phyloP scores from a whole-genome alignment of 2,113 vertebrate genomes.

The Halcyon malimbica region DNA sequence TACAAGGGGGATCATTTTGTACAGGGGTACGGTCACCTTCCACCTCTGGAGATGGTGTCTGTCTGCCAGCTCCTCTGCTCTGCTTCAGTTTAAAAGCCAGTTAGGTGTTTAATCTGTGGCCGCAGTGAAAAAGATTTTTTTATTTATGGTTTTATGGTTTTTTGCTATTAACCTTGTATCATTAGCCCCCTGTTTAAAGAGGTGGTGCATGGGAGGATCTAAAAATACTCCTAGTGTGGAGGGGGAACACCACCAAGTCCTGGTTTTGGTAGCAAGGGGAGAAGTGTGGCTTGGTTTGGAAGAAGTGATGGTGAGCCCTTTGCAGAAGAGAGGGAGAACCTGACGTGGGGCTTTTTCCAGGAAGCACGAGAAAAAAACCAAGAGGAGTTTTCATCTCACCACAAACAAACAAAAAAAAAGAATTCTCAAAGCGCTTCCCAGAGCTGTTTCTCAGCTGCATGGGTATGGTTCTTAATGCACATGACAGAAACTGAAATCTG shows the following conservation, averaged over 20 bases:
- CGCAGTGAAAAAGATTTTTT: not conserved
- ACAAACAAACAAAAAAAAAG: not conserved
- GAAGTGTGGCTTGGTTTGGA: not conserved
- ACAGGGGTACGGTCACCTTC: rapidly evolving
- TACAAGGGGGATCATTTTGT: not conserved
- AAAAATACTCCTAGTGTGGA: not conserved
- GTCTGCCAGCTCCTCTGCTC: not conserved
- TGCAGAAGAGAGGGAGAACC: not conserved
- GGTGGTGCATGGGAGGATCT: not conserved
- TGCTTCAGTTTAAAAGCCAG: not conserved
- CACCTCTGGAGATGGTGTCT: not conserved
- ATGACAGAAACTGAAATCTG: not conserved
- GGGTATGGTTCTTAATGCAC: not conserved
- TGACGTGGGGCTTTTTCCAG: not conserved
- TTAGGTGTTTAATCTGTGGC: not conserved
- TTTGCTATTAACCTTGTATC: not conserved
- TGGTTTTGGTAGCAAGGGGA: not conserved
- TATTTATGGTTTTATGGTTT: no score
- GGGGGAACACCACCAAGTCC: rapidly evolving
- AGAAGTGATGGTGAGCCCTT: not conserved
- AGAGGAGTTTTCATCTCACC: not conserved
- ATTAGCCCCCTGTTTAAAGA: not conserved
- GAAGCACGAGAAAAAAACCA: not conserved
- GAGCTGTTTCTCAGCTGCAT: not conserved
- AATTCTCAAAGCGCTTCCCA: not conserved